A percentile compares a stretch with the other conserved stretches of the same genome.
Evolutionary conservation across 2,113 vertebrate species (phyloP).

Genomic region (Lampris megalopsis): DNA sequence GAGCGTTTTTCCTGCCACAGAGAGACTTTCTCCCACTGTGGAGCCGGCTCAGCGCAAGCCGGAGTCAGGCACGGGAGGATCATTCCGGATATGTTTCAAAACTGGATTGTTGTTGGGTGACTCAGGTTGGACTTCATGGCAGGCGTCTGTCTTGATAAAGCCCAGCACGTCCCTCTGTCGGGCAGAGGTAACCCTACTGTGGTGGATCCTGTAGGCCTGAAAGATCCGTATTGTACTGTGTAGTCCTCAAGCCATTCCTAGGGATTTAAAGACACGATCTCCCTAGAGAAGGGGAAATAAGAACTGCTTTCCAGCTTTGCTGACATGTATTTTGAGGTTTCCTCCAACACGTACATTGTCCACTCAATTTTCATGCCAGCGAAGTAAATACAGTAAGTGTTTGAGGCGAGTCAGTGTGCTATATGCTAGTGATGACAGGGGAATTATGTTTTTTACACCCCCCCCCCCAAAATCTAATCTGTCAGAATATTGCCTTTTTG

Average conservation of each 20-base stretch:
- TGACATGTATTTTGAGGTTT: slow-evolving; percentile 23
- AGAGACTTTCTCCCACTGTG: slow-evolving; percentile 49
- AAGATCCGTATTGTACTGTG: slow-evolving; percentile 34
- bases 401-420: background rate
- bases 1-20: slow-evolving; percentile 50
- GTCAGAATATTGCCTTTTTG: background rate
- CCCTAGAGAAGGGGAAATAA: slow-evolving; percentile 2
- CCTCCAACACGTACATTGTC: too few species aligned
- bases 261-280: slow-evolving; percentile 40
- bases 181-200: slow-evolving; percentile 4
- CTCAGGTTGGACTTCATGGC: slow-evolving; percentile 40
- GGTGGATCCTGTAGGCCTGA: slow-evolving; percentile 30
- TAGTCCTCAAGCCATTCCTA: slow-evolving; percentile 33
- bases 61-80: background rate
- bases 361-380: slow-evolving; percentile 5
- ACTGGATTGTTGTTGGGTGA: slow-evolving; percentile 11
- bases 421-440: too few species aligned
- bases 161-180: slow-evolving; percentile 19
- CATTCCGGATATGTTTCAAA: slow-evolving; percentile 10
- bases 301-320: slow-evolving; percentile 29
- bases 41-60: slow-evolving; percentile 14
- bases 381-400: slow-evolving; percentile 6
- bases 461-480: background rate
- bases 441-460: slow-evolving; percentile 20
- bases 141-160: background rate